These are phyloP conservation scores for Osedax frankpressi DNA, from an alignment of 2,888 invertebrate genomes.

Conservation along the genomic window DNA sequence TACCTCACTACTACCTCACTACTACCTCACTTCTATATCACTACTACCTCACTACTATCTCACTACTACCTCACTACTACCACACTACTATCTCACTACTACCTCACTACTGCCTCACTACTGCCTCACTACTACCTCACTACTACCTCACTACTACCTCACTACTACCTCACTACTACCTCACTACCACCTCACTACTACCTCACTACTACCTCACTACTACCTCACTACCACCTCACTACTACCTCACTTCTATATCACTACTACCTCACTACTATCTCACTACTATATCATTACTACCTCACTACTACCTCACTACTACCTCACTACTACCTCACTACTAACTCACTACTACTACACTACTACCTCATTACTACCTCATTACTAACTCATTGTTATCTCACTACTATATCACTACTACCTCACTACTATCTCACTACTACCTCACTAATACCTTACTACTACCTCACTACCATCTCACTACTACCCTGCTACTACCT, in stretches of 20 bases:
- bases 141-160: not conserved
- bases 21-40: not conserved
- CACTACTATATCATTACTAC: not conserved
- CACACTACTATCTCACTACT: not conserved
- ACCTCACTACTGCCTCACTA: not conserved
- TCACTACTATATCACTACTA: not conserved
- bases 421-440: not conserved
- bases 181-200: not conserved
- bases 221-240: not conserved
- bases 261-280: not conserved
- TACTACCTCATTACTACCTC: too few relatives aligned
- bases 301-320: not conserved
- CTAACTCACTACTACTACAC: not conserved
- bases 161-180: not conserved
- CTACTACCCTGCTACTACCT: not conserved
- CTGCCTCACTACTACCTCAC: not conserved
- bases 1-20: not conserved
- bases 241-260: not conserved
- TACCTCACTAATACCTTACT: not conserved
- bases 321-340: not conserved
- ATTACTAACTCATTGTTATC: not conserved
- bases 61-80: not conserved
- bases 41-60: not conserved
- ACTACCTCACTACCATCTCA: not conserved
- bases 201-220: not conserved